Evolutionary conservation across 2,113 vertebrate genomes (phyloP), one percentile per base, ranked within the genome.

Genomic region (Lipophrys pholis): DNA sequence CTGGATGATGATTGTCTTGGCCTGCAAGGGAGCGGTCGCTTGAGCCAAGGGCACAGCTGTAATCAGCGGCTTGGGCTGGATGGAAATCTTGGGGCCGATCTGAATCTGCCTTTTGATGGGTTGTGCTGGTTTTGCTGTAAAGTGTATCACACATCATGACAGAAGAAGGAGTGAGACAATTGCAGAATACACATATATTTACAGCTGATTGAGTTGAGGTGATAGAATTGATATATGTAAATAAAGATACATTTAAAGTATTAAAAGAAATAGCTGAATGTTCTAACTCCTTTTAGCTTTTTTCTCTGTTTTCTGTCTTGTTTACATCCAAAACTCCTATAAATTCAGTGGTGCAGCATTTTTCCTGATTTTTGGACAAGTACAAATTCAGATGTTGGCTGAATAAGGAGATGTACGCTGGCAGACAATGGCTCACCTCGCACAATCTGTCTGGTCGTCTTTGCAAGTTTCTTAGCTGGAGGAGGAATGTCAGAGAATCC

Each of bases 1-100:
- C 89, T 97, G 97, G 73, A 99, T 94, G 88, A 99, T 95, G 83
- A 99, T 96, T 43, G 96, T 93, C 92, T 98, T 98, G 11, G 95
- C 80, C 64, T 95, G 94, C 69, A 97, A 85, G 1, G 91, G 69
- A 39, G 95, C 56, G 57, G 89, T 83, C 14, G 94, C 55, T 41
- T 88, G 94, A 77, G 95, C 43, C 81, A 96, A 86, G n/a, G 95
- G 93, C 67, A 96, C 69, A 21, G 95, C 92, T 57, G 95, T 95
- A 69, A 98, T 92, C 62, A 96, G 87, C 0, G 94, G 95, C 74
- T 95, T 97, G 40, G 95, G 97, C 45, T 97, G 96, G 91, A 97
- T 95, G 52, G 92, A 95, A 81, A 96, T 92, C 83, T 95, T 97
- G 6, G 95, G 93, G 3, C 53, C 90, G 11, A 88, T 66, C 67